These are phyloP conservation scores for Cynopterus brachyotis DNA, from an alignment of 2,113 vertebrate genomes.

Conservation along the genomic window DNA sequence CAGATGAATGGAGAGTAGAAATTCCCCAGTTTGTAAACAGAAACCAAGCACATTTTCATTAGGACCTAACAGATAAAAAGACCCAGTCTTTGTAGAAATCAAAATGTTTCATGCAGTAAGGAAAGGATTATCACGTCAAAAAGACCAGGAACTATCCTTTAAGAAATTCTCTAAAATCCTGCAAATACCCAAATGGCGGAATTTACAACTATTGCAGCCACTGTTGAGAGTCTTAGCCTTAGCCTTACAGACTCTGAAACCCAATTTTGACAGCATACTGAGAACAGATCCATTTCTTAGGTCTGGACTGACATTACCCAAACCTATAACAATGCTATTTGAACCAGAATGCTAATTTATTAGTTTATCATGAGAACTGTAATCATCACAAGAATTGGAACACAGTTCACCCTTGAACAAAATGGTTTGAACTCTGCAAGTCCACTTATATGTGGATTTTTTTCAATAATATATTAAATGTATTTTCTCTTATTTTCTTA, in stretches of 20 bases:
- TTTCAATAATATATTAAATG: no score
- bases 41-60: background rate
- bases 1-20: background rate
- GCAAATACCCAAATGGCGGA: background rate
- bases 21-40: background rate
- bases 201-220: background rate
- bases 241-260: background rate
- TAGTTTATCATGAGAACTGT: conserved; percentile 8
- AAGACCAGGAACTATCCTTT: background rate
- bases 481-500: no score
- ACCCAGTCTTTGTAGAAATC: background rate
- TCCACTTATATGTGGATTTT: no score
- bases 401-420: background rate
- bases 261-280: background rate
- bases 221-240: background rate
- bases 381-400: background rate
- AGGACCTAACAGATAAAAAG: background rate
- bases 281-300: background rate
- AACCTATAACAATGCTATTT: background rate
- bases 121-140: background rate
- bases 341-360: conserved; percentile 6
- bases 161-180: background rate
- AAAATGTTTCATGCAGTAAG: background rate
- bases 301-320: background rate
- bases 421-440: no score